Percentiles rank a stretch among this genome's conserved stretches.
Evolutionary conservation across 92 coral and sea anemone genomes (phyloP).

Genomic region (Bergia puertoricense): DNA sequence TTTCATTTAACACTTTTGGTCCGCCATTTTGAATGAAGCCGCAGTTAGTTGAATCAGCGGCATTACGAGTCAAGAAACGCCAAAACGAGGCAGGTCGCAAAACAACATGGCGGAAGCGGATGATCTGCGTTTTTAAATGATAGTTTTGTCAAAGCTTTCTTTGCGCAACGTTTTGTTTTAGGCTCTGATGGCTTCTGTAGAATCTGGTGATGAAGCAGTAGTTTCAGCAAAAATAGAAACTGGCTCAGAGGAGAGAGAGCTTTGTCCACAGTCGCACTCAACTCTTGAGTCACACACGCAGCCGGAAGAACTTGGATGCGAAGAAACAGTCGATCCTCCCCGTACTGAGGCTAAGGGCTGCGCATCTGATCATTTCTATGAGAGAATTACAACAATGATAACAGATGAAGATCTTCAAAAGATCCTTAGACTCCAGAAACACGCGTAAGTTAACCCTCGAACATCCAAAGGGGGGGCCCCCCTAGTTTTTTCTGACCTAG

Average conservation of each 20-base stretch:
- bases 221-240: constrained; percentile 5
- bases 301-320: constrained; percentile 17
- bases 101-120: constrained; percentile 27
- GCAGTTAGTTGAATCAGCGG: constrained; percentile 7
- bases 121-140: not conserved
- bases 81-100: constrained; percentile 26
- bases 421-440: constrained; percentile 52
- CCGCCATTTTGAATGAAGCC: not conserved
- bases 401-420: constrained; percentile 58
- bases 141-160: not conserved
- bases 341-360: not conserved
- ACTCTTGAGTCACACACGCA: not conserved
- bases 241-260: constrained; percentile 12
- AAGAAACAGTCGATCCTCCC: not conserved
- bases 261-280: constrained; percentile 27
- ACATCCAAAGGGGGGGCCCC: too few relatives aligned
- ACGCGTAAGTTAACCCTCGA: constrained; percentile 51
- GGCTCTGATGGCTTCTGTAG: constrained; percentile 8
- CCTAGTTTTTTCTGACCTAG: too few relatives aligned
- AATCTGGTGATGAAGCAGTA: not conserved
- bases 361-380: constrained; percentile 68
- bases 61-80: not conserved
- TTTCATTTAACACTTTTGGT: not conserved
- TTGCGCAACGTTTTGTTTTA: not conserved
- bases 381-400: constrained; percentile 60